Evolutionary conservation across 2,113 vertebrate genomes (phyloP).

Genomic region (Rhegmatorhina hoffmannsi): DNA sequence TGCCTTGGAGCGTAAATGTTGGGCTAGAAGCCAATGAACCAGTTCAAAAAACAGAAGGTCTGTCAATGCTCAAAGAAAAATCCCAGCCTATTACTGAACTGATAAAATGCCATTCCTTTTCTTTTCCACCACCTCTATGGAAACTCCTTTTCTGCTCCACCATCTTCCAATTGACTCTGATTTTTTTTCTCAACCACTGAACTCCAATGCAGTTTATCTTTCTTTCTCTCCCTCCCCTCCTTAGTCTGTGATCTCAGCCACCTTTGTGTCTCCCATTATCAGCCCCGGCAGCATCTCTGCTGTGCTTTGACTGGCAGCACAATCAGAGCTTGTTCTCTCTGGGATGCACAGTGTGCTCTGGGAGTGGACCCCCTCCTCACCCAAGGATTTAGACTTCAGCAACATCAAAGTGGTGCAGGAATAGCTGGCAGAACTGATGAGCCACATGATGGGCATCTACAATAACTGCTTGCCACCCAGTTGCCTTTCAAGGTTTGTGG

Average conservation of each 20-base stretch:
- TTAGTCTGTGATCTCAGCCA: constrained; percentile 31
- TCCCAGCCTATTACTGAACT: neutral
- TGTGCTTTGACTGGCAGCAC: constrained; percentile 41
- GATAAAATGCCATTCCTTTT: neutral
- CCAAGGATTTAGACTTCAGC: constrained; percentile 19
- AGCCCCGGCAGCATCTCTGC: constrained; percentile 5
- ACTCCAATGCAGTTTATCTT: neutral
- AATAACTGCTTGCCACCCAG: constrained; percentile 27
- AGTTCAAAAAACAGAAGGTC: constrained; percentile 25
- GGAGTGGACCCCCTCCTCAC: neutral
- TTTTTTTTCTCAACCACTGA: constrained; percentile 40
- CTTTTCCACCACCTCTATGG: constrained; percentile 19
- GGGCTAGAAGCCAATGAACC: constrained; percentile 34
- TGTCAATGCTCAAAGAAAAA: constrained; percentile 4
- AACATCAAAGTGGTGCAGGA: neutral
- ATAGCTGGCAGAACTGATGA: neutral
- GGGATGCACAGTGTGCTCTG: constrained; percentile 20
- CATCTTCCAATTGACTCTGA: neutral
- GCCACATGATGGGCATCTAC: constrained; percentile 22
- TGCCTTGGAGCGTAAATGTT: neutral
- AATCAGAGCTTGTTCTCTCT: constrained; percentile 38
- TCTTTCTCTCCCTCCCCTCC: neutral
- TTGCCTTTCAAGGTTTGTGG: constrained; percentile 32
- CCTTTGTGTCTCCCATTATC: constrained; percentile 47
- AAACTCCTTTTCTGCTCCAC: constrained; percentile 40